Evolutionary conservation across 2,797 vertebrate species (phyloP).

Genomic region (Gorsachius magnificus): DNA sequence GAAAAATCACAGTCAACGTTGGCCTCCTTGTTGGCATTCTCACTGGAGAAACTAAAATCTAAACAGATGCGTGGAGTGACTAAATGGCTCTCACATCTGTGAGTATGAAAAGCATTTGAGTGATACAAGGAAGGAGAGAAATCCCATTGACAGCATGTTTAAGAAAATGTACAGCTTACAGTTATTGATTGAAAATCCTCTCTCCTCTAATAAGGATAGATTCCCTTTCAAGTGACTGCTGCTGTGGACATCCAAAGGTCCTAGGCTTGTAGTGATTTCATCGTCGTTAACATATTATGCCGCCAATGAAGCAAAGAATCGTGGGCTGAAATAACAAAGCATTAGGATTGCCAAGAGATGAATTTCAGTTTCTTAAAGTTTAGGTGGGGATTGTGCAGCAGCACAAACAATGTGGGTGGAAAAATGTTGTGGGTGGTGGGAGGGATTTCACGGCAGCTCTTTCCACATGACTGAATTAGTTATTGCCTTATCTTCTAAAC

Average conservation of each 20-base stretch:
- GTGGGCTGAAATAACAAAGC: conserved; percentile 58
- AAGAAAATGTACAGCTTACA: conserved; percentile 59
- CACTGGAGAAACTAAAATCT: conserved; percentile 2
- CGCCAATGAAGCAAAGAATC: not conserved
- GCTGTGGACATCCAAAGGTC: conserved; percentile 36
- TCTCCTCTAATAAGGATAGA: conserved; percentile 53
- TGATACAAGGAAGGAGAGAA: not conserved
- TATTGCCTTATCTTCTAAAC: conserved; percentile 66
- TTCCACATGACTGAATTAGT: conserved; percentile 67
- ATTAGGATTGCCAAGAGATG: conserved; percentile 44
- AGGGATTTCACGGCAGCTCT: conserved; percentile 63
- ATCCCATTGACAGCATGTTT: conserved; percentile 26
- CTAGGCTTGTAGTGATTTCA: conserved; percentile 11
- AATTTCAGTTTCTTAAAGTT: conserved; percentile 66
- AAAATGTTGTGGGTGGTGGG: conserved; percentile 66
- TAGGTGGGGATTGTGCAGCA: conserved; percentile 58
- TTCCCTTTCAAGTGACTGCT: conserved; percentile 45
- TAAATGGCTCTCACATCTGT: conserved; percentile 39
- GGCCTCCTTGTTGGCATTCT: not conserved
- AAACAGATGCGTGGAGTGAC: not conserved
- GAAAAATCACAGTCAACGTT: not conserved
- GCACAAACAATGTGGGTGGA: conserved; percentile 68
- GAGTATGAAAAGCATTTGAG: conserved; percentile 27
- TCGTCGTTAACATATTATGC: conserved; percentile 30
- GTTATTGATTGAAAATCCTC: conserved; percentile 63